These are phyloP conservation scores for Cyprichromis sp. DNA, from an alignment of 2,113 vertebrate genomes.

Conservation along the genomic window DNA sequence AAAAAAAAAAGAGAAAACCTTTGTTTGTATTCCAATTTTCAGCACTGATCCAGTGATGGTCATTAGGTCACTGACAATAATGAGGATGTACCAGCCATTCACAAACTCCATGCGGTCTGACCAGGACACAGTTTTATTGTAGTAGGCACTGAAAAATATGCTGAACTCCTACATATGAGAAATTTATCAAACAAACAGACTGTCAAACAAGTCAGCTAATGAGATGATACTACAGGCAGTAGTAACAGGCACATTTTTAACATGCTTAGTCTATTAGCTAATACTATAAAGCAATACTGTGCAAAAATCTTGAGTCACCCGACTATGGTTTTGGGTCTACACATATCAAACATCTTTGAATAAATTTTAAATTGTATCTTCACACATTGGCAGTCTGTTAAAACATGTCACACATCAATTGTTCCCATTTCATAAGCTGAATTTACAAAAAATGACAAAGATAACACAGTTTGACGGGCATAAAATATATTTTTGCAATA, in stretches of 20 bases:
- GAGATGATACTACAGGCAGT: neutral
- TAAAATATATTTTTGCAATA: neutral
- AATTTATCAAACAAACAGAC: neutral
- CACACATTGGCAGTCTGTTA: neutral
- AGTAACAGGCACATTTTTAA: neutral
- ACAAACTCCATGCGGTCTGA: slow-evolving; percentile 90
- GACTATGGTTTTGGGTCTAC: neutral
- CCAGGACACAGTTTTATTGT: slow-evolving; percentile 76
- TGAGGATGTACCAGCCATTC: slow-evolving; percentile 92
- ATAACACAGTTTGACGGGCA: neutral
- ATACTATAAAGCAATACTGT: neutral
- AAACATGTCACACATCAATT: neutral
- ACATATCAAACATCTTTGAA: neutral
- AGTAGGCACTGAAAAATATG: slow-evolving; percentile 73
- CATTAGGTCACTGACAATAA: slow-evolving; percentile 83
- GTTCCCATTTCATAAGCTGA: neutral
- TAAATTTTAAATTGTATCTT: neutral
- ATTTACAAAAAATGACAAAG: neutral
- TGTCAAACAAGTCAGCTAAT: neutral
- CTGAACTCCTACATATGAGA: slow-evolving; percentile 79
- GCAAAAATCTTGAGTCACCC: neutral
- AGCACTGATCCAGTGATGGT: slow-evolving; percentile 83
- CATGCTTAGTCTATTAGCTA: neutral
- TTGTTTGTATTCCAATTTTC: slow-evolving; percentile 94
- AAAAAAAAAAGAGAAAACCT: slow-evolving; percentile 60